Evolutionary conservation across 2,113 vertebrate genomes (phyloP).

Genomic region (Microcebus tavaratra): DNA sequence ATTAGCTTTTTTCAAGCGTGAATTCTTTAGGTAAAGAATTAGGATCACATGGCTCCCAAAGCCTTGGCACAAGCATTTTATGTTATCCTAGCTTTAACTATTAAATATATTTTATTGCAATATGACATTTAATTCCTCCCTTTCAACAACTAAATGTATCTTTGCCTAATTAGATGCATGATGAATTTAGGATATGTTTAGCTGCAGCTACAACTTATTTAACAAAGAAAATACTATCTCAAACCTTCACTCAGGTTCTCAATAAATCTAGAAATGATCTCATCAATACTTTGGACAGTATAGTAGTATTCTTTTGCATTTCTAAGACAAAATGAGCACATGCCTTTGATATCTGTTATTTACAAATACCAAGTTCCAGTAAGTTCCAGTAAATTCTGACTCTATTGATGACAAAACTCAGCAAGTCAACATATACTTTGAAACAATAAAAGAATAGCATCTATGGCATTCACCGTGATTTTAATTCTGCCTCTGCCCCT

Average conservation of each 20-base stretch:
- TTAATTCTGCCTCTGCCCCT: neutral
- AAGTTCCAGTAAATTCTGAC: neutral
- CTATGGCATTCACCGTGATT: neutral
- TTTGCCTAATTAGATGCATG: neutral
- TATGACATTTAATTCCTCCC: neutral
- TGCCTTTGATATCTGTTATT: neutral
- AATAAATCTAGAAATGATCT: constrained; percentile 13
- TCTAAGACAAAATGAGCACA: neutral
- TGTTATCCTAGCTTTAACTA: neutral
- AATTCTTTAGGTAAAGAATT: constrained; percentile 50
- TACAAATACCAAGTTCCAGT: neutral
- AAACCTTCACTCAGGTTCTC: neutral
- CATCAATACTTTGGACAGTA: neutral
- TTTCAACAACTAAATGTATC: neutral
- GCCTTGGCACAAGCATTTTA: neutral
- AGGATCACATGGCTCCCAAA: neutral
- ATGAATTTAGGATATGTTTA: neutral
- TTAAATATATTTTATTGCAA: neutral
- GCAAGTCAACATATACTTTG: neutral
- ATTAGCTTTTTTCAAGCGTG: constrained; percentile 40
- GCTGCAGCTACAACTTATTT: neutral
- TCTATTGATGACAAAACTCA: neutral
- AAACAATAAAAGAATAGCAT: neutral
- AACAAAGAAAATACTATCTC: neutral
- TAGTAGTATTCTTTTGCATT: neutral